Evolutionary conservation across 2,888 invertebrate species (phyloP).

Genomic region (Drosophila neotestacea): DNA sequence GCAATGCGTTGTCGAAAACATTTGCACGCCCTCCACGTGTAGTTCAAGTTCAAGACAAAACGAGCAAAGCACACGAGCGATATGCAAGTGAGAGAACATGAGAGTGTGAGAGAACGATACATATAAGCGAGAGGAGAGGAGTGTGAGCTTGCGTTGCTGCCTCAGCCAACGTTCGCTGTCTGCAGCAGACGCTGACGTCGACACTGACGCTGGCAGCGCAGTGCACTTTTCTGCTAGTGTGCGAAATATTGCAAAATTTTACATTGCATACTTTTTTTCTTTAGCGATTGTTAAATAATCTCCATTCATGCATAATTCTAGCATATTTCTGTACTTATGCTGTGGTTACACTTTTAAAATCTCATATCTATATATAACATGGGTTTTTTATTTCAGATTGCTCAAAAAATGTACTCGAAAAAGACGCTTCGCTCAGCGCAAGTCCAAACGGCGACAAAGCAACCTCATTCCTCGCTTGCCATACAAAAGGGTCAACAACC

Average conservation of each 20-base stretch:
- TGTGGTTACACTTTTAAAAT: slow-evolving; percentile 34
- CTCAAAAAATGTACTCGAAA: slow-evolving; percentile 7
- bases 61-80: slow-evolving; percentile 47
- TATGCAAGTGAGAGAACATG: slow-evolving; percentile 46
- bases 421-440: slow-evolving; percentile 60
- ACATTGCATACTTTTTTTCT: slow-evolving; percentile 68
- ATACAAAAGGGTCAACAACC: slow-evolving; percentile 73
- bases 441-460: slow-evolving; percentile 48
- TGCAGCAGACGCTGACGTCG: slow-evolving; percentile 49
- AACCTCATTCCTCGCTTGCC: slow-evolving; percentile 69
- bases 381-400: slow-evolving; percentile 6
- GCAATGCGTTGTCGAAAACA: slow-evolving; percentile 71
- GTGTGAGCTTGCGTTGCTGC: slow-evolving; percentile 49
- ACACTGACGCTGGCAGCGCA: slow-evolving; percentile 50
- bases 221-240: slow-evolving; percentile 52
- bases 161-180: slow-evolving; percentile 27
- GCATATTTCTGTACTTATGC: slow-evolving; percentile 9
- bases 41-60: slow-evolving; percentile 85
- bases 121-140: not conserved
- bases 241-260: slow-evolving; percentile 35
- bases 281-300: slow-evolving; percentile 31
- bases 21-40: slow-evolving; percentile 85
- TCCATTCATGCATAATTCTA: slow-evolving; percentile 9
- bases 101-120: slow-evolving; percentile 44
- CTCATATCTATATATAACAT: not conserved